phyloP scores from a whole-genome alignment of 1,140 invertebrate genomes.

The Idris sp. region DNA sequence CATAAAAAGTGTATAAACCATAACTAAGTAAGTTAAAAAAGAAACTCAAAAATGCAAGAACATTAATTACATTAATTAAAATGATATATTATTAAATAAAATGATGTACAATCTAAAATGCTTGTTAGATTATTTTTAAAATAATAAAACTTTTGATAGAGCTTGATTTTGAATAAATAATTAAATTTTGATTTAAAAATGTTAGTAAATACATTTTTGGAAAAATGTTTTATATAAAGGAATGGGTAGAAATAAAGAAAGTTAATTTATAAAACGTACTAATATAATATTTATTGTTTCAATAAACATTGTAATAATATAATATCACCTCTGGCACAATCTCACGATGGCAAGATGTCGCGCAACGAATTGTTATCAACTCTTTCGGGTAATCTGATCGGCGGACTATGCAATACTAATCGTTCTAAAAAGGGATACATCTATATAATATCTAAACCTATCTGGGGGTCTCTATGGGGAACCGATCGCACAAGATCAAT shows the following conservation, averaged over 20 bases:
- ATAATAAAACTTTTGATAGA: too few species aligned
- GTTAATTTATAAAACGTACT: conserved; percentile 78
- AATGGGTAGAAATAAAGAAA: conserved; percentile 24
- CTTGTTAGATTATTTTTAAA: too few species aligned
- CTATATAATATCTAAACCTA: conserved; percentile 66
- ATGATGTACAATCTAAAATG: too few species aligned
- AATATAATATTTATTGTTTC: conserved; percentile 79
- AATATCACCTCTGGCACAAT: conserved; percentile 80
- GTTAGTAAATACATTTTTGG: too few species aligned
- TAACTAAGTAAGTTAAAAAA: too few species aligned
- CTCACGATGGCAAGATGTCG: conserved; percentile 79
- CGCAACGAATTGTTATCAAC: conserved; percentile 70
- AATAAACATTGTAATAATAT: conserved; percentile 79
- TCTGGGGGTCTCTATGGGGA: conserved; percentile 58
- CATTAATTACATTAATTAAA: too few species aligned
- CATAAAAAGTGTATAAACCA: too few species aligned
- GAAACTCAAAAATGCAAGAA: too few species aligned
- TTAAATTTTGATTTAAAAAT: too few species aligned
- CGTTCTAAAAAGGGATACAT: conserved; percentile 66
- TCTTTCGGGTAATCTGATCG: conserved; percentile 61
- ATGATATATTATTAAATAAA: too few species aligned
- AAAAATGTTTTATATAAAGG: too few species aligned
- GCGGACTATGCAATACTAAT: conserved; percentile 67
- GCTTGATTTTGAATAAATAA: too few species aligned
- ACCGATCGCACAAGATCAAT: conserved; percentile 61